Evolutionary conservation across 2,888 invertebrate genomes (phyloP), one percentile per base, ranked within the genome.

Genomic region (Ichneumoninae sp.): DNA sequence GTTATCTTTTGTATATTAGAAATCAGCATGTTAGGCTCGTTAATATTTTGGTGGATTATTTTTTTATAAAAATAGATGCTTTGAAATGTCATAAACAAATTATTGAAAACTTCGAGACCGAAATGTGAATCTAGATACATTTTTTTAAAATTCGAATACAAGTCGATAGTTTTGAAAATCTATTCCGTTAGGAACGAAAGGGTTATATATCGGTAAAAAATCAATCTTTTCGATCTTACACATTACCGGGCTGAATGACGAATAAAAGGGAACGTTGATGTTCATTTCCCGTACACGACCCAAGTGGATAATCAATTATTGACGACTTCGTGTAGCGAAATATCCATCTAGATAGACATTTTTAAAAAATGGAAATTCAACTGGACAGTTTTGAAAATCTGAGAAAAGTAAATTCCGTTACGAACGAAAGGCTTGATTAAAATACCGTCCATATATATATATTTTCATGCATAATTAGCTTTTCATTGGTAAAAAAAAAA

Each of bases 241-340:
- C 22, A 3, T 22, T 57, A 54, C 7, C 16, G 22, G 1, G 54
- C 3, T 8, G 33, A 74, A 57, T 47, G 36, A 47, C 36, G 30
- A 47, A 30, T 16, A 6, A 69, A 47, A 16, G n/a, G 40, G 8
- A 62, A 66, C 22, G 47, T 65, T 68, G 75, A 62, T 26, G 33
- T 60, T 60, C 10, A 30, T 60, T 60, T 60, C 26, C 26, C 5
- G 30, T 16, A 5, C 26, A 13, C 5, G 13, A 19, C 16, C 30
- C 33, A 30, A 26, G 60, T 60, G 33, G 60, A 26, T 60, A 44
- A 44, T 8, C 8, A 44, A 44, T 44, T 4, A 16, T 44, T 44
- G 44, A 13, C 16, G 13, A 44, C 16, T 13, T 44, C 13, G 44
- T 16, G 16, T 44, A 16, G 3, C 44, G 44, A 5, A 5, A 13